These are phyloP conservation scores for Tachypleus tridentatus DNA, from an alignment of 1,140 invertebrate genomes.

Conservation along the genomic window DNA sequence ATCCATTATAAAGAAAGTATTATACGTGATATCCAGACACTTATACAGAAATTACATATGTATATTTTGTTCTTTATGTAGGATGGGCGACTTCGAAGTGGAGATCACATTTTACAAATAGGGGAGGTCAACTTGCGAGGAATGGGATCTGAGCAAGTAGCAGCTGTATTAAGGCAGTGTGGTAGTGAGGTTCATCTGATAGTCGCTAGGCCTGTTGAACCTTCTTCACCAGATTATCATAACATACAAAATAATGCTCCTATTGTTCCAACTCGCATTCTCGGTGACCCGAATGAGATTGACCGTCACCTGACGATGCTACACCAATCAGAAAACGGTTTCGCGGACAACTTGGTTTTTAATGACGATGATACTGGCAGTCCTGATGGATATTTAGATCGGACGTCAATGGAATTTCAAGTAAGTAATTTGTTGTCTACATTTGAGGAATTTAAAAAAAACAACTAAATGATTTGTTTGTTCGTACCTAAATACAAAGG, in stretches of 20 bases:
- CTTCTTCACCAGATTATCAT: conserved; percentile 50
- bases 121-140: conserved; percentile 83
- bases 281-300: conserved; percentile 70
- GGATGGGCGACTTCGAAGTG: conserved; percentile 74
- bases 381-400: no score
- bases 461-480: no score
- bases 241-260: conserved; percentile 58
- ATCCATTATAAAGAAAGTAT: background rate
- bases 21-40: background rate
- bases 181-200: conserved; percentile 73
- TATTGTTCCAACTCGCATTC: conserved; percentile 66
- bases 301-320: conserved; percentile 58
- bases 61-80: conserved; percentile 32
- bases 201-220: conserved; percentile 76
- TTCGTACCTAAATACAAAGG: no score
- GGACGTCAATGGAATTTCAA: no score
- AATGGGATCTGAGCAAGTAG: conserved; percentile 87
- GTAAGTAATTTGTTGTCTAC: no score
- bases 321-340: conserved; percentile 17
- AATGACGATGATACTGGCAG: no score
- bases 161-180: conserved; percentile 74
- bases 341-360: background rate
- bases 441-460: no score
- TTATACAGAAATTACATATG: background rate
- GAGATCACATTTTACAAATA: conserved; percentile 89